These are phyloP conservation scores for Balearica regulorum DNA, from an alignment of 2,797 vertebrate species.

Conservation along the genomic window DNA sequence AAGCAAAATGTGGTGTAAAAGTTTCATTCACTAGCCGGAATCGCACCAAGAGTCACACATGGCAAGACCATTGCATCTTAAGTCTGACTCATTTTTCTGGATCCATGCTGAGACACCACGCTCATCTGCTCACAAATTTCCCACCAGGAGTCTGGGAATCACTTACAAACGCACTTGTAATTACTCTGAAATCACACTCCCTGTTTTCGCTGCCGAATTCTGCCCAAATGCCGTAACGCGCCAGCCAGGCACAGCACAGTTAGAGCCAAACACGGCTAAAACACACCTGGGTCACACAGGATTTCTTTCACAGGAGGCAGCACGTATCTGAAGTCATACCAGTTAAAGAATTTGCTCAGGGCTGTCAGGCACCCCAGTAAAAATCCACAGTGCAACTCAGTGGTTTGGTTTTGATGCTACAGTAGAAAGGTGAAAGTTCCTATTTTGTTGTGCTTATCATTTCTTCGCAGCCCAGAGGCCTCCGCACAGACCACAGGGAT, in stretches of 20 bases:
- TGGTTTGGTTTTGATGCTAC: neutral
- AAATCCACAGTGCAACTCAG: accelerated
- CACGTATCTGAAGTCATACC: too few species aligned
- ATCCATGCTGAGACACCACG: neutral
- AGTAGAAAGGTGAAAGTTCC: neutral
- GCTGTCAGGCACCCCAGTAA: neutral
- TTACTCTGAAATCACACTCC: neutral
- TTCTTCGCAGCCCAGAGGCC: neutral
- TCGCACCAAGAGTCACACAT: neutral
- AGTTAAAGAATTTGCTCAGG: neutral
- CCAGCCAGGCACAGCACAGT: neutral
- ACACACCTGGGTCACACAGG: too few species aligned
- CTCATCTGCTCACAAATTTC: neutral
- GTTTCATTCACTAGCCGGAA: neutral
- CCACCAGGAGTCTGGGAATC: neutral
- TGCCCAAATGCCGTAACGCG: neutral
- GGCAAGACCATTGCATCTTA: neutral
- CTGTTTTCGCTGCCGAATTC: neutral
- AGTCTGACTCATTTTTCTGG: neutral
- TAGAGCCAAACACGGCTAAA: neutral
- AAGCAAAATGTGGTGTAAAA: neutral
- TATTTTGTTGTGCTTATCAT: neutral
- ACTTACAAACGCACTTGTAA: neutral
- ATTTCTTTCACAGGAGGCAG: neutral
- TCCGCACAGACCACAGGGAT: neutral